phyloP scores from a whole-genome alignment of 2,113 vertebrate genomes.

The Seriola aureovittata region DNA sequence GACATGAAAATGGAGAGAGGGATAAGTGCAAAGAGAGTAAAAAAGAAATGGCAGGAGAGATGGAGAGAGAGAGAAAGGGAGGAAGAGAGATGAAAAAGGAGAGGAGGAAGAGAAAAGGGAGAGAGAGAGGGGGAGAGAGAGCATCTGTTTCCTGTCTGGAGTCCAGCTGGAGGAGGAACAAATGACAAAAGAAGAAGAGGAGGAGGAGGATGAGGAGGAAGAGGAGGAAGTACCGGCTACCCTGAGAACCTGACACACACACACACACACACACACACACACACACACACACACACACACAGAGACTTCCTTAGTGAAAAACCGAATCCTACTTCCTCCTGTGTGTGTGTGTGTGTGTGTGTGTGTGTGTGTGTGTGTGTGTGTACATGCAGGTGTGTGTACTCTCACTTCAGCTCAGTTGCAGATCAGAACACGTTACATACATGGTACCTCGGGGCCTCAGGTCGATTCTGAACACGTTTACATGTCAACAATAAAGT shows the following conservation, averaged over 20 bases:
- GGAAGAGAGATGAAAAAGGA: constrained; percentile 37
- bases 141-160: constrained; percentile 83
- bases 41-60: constrained; percentile 22
- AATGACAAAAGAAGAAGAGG: constrained; percentile 72
- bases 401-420: too few relatives aligned
- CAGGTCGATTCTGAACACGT: too few relatives aligned
- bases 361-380: background rate
- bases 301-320: too few relatives aligned
- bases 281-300: constrained; percentile 45
- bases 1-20: background rate
- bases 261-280: constrained; percentile 44
- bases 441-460: too few relatives aligned
- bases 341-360: background rate
- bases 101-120: constrained; percentile 57
- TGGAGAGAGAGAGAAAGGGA: constrained; percentile 37
- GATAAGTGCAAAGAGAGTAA: background rate
- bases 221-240: constrained; percentile 70
- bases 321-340: too few relatives aligned
- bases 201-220: constrained; percentile 56
- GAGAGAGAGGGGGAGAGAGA: constrained; percentile 49
- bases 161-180: constrained; percentile 82
- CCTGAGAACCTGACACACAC: constrained; percentile 74
- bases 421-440: background rate
- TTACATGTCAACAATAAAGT: too few relatives aligned
- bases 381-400: background rate